A percentile compares a stretch with the other conserved stretches of the same genome.
phyloP scores from a whole-genome alignment of 2,888 invertebrate genomes.

The Brenthis hecate region DNA sequence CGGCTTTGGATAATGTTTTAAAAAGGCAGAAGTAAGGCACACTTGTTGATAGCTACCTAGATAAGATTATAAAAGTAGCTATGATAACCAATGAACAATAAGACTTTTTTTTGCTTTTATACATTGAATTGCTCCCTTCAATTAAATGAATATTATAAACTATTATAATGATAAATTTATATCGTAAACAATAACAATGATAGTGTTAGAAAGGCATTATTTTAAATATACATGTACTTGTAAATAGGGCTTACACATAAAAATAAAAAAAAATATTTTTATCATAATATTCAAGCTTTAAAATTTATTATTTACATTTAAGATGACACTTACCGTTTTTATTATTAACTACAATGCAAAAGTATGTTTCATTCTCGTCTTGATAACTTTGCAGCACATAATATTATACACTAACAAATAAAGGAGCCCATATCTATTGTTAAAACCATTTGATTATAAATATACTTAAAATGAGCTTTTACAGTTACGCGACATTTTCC shows the following conservation, averaged over 20 bases:
- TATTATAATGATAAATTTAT: slow-evolving; percentile 16
- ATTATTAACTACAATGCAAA: slow-evolving; percentile 65
- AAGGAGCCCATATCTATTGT: slow-evolving; percentile 28
- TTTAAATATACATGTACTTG: not conserved
- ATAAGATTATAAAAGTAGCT: slow-evolving; percentile 51
- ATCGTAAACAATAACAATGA: slow-evolving; percentile 45
- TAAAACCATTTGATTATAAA: slow-evolving; percentile 36
- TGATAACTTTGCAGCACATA: slow-evolving; percentile 75
- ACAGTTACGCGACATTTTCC: slow-evolving; percentile 70
- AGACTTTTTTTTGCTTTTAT: slow-evolving; percentile 23
- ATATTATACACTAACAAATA: slow-evolving; percentile 44
- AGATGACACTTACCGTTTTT: slow-evolving; percentile 65
- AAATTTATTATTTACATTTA: slow-evolving; percentile 30
- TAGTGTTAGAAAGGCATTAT: slow-evolving; percentile 66
- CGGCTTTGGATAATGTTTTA: slow-evolving; percentile 2
- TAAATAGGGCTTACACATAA: not conserved
- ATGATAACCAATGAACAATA: slow-evolving; percentile 37
- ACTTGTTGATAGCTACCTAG: slow-evolving; percentile 48
- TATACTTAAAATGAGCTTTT: slow-evolving; percentile 51
- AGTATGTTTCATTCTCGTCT: slow-evolving; percentile 77
- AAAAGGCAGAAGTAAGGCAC: slow-evolving; percentile 19
- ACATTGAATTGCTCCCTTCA: not conserved
- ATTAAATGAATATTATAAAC: slow-evolving; percentile 20
- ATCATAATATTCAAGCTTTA: not conserved
- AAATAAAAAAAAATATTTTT: not conserved